These are phyloP conservation scores for Dryadula phaetusa DNA, from an alignment of 2,888 invertebrate species.

Conservation along the genomic window DNA sequence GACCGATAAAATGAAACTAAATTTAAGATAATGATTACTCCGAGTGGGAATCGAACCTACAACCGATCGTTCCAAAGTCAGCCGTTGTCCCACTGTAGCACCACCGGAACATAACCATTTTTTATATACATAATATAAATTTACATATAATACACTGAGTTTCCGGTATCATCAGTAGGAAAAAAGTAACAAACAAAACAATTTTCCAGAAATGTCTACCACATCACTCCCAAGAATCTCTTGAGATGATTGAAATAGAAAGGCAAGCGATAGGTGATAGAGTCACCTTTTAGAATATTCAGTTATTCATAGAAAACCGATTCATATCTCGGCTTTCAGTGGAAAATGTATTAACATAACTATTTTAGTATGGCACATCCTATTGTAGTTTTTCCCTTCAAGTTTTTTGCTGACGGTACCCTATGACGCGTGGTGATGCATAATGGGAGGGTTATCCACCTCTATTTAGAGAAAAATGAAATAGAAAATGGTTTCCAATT, in stretches of 20 bases:
- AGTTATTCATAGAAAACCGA: slow-evolving; percentile 72
- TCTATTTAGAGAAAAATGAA: slow-evolving; percentile 1
- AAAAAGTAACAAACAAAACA: not conserved
- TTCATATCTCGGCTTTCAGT: slow-evolving; percentile 47
- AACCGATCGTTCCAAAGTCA: too few species aligned
- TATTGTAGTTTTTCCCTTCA: slow-evolving; percentile 35
- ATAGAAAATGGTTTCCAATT: not conserved
- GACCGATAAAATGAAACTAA: too few species aligned
- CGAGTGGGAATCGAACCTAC: too few species aligned
- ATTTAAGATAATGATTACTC: too few species aligned
- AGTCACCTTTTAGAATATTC: slow-evolving; percentile 66
- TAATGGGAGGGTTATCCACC: slow-evolving; percentile 22
- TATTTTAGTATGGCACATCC: slow-evolving; percentile 29
- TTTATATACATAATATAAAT: too few species aligned
- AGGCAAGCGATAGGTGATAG: slow-evolving; percentile 64
- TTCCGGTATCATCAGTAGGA: too few species aligned
- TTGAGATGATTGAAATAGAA: slow-evolving; percentile 21
- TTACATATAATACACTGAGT: too few species aligned
- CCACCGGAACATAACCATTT: too few species aligned
- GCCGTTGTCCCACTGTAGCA: too few species aligned
- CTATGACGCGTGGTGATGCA: slow-evolving; percentile 31
- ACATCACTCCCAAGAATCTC: slow-evolving; percentile 10
- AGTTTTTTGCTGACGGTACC: slow-evolving; percentile 28
- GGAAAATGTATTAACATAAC: slow-evolving; percentile 43
- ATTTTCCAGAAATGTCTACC: not conserved